Conservation (phyloP, 2,888 invertebrate genomes). For the Linhomoeus sp. region DNA sequence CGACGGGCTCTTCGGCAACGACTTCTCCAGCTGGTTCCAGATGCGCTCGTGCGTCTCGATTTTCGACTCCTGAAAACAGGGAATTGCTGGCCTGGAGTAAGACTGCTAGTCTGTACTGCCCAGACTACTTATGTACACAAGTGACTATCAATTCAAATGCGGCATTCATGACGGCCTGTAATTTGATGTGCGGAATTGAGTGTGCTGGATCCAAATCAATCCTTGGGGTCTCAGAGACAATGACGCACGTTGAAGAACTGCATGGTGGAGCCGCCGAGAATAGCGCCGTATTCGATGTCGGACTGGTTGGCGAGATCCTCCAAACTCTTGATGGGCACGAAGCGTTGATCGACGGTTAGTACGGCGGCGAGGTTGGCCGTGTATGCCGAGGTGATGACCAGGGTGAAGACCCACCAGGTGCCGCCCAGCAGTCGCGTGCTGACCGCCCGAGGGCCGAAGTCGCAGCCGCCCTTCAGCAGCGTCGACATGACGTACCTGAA, state of each 20-base stretch:
- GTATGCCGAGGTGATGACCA: conserved; percentile 93
- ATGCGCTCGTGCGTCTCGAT: conserved; percentile 32
- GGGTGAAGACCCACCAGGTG: conserved; percentile 72
- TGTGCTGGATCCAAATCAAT: no score
- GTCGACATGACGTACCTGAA: conserved; percentile 38
- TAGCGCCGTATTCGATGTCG: conserved; percentile 75
- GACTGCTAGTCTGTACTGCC: no score
- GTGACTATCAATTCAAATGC: no score
- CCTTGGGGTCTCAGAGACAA: no score
- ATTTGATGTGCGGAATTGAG: no score
- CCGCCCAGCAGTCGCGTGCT: conserved; percentile 60
- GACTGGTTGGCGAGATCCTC: conserved; percentile 85
- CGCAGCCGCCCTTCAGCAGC: conserved; percentile 85
- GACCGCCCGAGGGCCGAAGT: conserved; percentile 73
- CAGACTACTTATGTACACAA: no score
- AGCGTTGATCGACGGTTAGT: conserved; percentile 49
- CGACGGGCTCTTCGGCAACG: conserved; percentile 2
- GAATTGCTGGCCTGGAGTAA: no score
- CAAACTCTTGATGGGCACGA: conserved; percentile 70
- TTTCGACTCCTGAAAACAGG: conserved; percentile 27
- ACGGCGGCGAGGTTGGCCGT: conserved; percentile 95
- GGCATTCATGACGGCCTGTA: no score
- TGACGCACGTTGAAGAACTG: conserved; percentile 54
- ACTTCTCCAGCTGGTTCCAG: conserved; percentile 26
- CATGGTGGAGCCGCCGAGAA: conserved; percentile 85